These are phyloP conservation scores for Thalassaphorura encarpata DNA, from an alignment of 1,140 invertebrate species.

Conservation along the genomic window DNA sequence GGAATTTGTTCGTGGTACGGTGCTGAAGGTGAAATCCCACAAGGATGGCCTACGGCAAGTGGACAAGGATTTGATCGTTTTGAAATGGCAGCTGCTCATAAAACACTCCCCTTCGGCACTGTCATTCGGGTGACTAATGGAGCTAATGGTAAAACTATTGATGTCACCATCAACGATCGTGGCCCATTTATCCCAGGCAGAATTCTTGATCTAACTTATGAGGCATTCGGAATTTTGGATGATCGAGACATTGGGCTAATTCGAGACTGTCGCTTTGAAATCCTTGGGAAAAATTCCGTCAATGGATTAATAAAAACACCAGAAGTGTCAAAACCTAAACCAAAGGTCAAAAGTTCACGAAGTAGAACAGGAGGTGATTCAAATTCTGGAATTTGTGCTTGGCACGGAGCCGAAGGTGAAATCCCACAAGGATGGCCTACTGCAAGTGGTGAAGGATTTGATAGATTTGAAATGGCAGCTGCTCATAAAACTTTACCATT, in stretches of 20 bases:
- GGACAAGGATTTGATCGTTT: constrained; percentile 18
- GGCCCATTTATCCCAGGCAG: constrained; percentile 5
- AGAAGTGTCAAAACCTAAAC: no score
- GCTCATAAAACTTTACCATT: constrained; percentile 17
- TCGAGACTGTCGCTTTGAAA: no score
- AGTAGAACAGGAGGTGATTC: constrained; percentile 18
- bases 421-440: constrained; percentile 23
- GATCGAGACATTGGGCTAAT: constrained; percentile 11
- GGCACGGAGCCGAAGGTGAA: no score
- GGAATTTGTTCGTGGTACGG: constrained; percentile 27
- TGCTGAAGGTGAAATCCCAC: constrained; percentile 17
- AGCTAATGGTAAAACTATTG: constrained; percentile 12
- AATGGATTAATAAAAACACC: no score
- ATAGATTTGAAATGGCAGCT: constrained; percentile 15
- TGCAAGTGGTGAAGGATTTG: constrained; percentile 19
- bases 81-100: constrained; percentile 12
- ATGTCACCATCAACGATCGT: constrained; percentile 20
- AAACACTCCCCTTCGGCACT: constrained; percentile 17
- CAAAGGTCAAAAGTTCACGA: no score
- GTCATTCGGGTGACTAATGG: constrained; percentile 17
- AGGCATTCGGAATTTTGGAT: constrained; percentile 18
- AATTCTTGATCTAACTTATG: constrained; percentile 25
- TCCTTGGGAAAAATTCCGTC: no score
- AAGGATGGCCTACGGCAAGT: constrained; percentile 23
- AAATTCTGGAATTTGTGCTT: no score